Conservation (phyloP, 2,888 invertebrate species). For the Podotricha telesiphe region DNA sequence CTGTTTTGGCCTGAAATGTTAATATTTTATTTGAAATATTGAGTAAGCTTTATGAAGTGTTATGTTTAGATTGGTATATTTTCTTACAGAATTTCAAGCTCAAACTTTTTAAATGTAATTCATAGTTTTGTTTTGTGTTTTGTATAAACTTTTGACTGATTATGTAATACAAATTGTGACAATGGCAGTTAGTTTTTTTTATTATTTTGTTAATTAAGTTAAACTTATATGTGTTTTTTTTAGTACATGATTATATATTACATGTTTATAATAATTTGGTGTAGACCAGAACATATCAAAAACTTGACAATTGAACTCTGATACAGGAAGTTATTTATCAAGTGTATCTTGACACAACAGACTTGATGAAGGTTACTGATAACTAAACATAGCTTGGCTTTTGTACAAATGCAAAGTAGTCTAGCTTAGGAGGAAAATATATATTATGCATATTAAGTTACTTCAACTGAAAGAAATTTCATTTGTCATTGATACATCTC, state of each 20-base stretch:
- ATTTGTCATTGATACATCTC: conserved; percentile 15
- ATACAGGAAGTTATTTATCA: conserved; percentile 39
- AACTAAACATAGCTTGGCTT: conserved; percentile 35
- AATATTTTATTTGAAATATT: neutral
- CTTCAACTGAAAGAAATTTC: conserved; percentile 10
- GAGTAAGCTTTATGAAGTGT: neutral
- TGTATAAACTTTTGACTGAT: conserved; percentile 24
- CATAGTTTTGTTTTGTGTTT: too few relatives aligned
- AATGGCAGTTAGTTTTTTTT: conserved; percentile 34
- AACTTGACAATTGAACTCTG: conserved; percentile 29
- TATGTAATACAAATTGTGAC: conserved; percentile 20
- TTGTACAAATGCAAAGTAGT: conserved; percentile 51
- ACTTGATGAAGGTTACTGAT: conserved; percentile 45
- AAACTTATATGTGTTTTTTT: conserved; percentile 15
- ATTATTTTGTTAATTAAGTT: conserved; percentile 3
- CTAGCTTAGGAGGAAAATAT: conserved; percentile 24
- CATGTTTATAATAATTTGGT: conserved; percentile 1
- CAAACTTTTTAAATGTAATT: conserved; percentile 13
- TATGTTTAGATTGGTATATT: neutral
- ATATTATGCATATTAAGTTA: conserved; percentile 15
- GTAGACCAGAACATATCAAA: conserved; percentile 33
- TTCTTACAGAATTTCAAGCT: conserved; percentile 7
- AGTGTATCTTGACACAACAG: conserved; percentile 30
- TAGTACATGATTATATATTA: conserved; percentile 10
- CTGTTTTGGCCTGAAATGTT: neutral